Evolutionary conservation across 2,113 vertebrate genomes (phyloP).

Genomic region (Solea senegalensis): DNA sequence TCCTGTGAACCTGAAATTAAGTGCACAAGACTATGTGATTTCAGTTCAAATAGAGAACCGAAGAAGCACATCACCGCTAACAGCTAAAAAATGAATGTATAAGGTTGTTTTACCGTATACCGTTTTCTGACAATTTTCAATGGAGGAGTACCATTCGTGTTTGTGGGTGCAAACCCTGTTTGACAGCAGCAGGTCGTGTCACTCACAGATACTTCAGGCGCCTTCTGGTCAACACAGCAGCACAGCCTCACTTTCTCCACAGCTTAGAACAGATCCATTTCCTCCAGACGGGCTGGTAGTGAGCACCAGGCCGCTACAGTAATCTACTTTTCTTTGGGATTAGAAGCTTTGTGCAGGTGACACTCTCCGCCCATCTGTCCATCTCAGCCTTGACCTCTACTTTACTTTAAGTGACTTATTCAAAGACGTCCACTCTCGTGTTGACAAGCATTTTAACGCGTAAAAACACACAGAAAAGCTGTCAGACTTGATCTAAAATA

Average conservation of each 20-base stretch:
- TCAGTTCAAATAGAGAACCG: too few species aligned
- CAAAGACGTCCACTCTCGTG: constrained; percentile 1
- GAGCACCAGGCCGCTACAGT: constrained; percentile 44
- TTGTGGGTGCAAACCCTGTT: not conserved
- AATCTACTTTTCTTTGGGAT: constrained; percentile 70
- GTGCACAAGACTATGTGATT: too few species aligned
- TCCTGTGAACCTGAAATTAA: too few species aligned
- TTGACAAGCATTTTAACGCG: not conserved
- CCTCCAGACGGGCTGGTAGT: constrained; percentile 38
- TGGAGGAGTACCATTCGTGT: too few species aligned
- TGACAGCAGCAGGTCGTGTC: constrained; percentile 2
- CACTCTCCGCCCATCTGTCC: constrained; percentile 27
- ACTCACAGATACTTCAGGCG: not conserved
- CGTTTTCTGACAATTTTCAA: too few species aligned
- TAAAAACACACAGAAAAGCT: not conserved
- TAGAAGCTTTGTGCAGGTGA: constrained; percentile 54
- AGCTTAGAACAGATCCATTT: constrained; percentile 56
- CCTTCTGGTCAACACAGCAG: constrained; percentile 18
- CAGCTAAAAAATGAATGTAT: too few species aligned
- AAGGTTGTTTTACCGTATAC: too few species aligned
- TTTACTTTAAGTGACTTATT: not conserved
- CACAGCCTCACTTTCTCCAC: constrained; percentile 35
- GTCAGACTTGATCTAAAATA: too few species aligned
- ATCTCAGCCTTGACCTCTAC: constrained; percentile 14
- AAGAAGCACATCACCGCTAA: too few species aligned